Conservation (phyloP, 2,797 vertebrate genomes). For the Tokudaia tokunoshimensis region DNA sequence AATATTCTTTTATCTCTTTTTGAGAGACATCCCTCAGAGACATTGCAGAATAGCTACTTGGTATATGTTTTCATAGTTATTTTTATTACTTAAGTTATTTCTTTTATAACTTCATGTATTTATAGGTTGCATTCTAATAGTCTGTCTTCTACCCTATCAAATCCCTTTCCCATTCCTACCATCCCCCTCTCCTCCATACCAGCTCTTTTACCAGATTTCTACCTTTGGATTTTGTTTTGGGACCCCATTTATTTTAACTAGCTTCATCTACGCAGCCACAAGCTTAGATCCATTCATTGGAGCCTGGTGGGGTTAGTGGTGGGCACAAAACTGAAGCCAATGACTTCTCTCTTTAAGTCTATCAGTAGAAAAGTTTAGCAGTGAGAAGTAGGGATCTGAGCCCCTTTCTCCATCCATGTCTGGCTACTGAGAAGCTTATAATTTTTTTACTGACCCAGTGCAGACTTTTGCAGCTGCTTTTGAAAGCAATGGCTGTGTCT, state of each 20-base stretch:
- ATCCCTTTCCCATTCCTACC: neutral
- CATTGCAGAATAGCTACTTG: neutral
- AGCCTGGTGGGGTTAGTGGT: neutral
- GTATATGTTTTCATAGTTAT: neutral
- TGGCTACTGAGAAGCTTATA: neutral
- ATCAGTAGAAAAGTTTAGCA: neutral
- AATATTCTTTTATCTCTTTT: neutral
- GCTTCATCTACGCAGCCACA: neutral
- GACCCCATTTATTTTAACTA: neutral
- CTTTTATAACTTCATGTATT: neutral
- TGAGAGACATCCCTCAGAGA: neutral
- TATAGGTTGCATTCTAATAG: neutral
- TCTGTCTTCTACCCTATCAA: rapidly evolving
- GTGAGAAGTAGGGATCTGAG: neutral
- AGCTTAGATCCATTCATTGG: neutral
- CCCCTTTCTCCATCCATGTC: neutral
- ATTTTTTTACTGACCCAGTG: neutral
- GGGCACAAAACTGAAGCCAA: neutral
- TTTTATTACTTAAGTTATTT: neutral
- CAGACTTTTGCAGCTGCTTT: neutral
- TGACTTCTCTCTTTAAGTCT: neutral
- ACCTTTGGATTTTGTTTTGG: neutral
- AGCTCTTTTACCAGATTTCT: neutral
- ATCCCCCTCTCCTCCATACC: rapidly evolving
- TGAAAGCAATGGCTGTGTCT: neutral